Evolutionary conservation across 2,113 vertebrate species (phyloP), one percentile per base, ranked within the genome.

Genomic region (Motacilla alba): DNA sequence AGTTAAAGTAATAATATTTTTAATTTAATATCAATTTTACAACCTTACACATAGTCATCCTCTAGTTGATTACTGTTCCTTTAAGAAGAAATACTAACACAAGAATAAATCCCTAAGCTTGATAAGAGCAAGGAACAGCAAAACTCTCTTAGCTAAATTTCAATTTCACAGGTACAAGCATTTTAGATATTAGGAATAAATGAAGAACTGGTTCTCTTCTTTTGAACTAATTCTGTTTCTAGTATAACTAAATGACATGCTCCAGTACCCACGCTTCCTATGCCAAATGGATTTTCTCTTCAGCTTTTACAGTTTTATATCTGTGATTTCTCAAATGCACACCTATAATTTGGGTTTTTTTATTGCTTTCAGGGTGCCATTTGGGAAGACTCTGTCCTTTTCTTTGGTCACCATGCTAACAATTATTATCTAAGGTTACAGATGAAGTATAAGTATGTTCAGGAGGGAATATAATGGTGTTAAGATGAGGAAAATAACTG

Each of bases 211-310:
- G 69, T 70, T 89, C 59, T 47, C 22, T 87, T 72, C 85, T 90
- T 94, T 94, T 62, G n/a, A 87, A 87, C 56, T 92, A 87, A 87
- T 87, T 87, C 56, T 82, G 46, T 89, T 78, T 59, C 53, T 79
- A 79, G 23, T 55, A 59, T 87, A 90, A 50, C 62, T 46, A 84
- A 91, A 89, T 74, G 31, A 30, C 68, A 64, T 88, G 75, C 79
- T 85, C 49, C 30, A 35, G 21, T 85, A 41, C 53, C 39, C 33
- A 68, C 3, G 1, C 16, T 85, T 92, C 53, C 67, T 88, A 35
- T 68, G 70, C 86, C 75, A 93, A 93, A 93, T 76, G 22, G 56
- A 85, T 90, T 93, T 95, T 85, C 35, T 44, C 58, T 85, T 92
- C 70, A 89, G 52, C 39, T 82, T 77, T 82, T 91, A 55, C 39